Percentiles rank a stretch among this genome's conserved stretches.
Evolutionary conservation across 2,888 invertebrate genomes (phyloP).

Genomic region (Syrista parreyssii): DNA sequence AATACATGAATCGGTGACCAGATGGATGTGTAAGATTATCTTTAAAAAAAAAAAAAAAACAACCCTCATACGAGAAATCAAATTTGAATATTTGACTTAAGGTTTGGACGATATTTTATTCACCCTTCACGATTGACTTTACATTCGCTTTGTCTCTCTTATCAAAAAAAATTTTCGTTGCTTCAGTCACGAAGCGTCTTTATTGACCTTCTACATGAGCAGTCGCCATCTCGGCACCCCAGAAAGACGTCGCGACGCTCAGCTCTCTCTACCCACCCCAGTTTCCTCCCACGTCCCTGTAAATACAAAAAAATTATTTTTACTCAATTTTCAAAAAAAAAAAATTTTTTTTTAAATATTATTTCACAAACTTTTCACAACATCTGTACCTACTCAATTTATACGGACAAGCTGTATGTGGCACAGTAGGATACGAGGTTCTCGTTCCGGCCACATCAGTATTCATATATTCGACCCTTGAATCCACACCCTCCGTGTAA

Average conservation of each 20-base stretch:
- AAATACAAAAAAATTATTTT: background rate
- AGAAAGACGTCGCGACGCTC: background rate
- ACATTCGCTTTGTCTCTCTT: background rate
- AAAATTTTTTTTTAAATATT: too few species aligned
- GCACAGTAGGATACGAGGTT: slow-evolving; percentile 13
- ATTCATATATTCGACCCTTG: slow-evolving; percentile 55
- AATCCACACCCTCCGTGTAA: slow-evolving; percentile 45
- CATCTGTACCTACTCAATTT: background rate
- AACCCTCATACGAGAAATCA: background rate
- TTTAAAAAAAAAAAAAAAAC: too few species aligned
- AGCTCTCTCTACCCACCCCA: too few species aligned
- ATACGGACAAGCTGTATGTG: background rate
- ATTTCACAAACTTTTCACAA: background rate
- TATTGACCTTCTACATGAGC: background rate
- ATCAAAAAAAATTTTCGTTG: background rate
- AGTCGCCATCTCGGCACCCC: too few species aligned
- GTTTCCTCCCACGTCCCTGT: background rate
- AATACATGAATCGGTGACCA: background rate
- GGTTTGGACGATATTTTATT: background rate
- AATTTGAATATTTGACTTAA: background rate
- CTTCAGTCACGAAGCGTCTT: background rate
- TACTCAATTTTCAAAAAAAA: background rate
- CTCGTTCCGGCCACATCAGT: slow-evolving; percentile 38
- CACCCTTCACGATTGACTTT: background rate
- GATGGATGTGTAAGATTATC: background rate